Base-by-base conservation (phyloP, 2,888 invertebrate genomes). In the Agonopterix arenella region DNA sequence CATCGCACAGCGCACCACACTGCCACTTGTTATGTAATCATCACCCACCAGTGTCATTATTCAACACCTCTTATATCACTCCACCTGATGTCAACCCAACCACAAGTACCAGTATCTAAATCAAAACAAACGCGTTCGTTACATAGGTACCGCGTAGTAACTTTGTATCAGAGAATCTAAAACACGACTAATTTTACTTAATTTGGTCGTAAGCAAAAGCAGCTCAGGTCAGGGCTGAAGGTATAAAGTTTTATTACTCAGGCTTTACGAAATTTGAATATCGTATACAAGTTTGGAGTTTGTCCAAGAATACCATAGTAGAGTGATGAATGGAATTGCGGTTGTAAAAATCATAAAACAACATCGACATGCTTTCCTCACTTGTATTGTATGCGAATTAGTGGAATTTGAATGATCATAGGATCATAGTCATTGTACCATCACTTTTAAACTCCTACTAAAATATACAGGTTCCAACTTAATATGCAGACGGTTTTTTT, bases 21-120 rank as follows among this genome's bases (percentile, higher is more conserved):
- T 28, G 28, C 28, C 28, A 28, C 56, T 72, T 58, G 69, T 83
- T 84, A 83, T 78, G 77, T 80, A 84, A 84, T 72, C 73, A 68
- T 73, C 71, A 71, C 69, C 72, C 72, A 71, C 69, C 62, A 61
- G 64, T 64, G 58, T 63, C 65, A 69, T 73, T 74, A 75, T 72
- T 68, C 67, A 69, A 68, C 69, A 68, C 57, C 64, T 63, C 68
- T 73, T 73, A 67, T 70, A 66, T 70, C 65, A 72, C 67, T 60
- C 56, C 60, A 64, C 66, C 64, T 67, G 60, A 28, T 28, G 28
- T 28, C 28, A 28, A 28, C 28, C 56, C 58, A 53, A 59, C 52
- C 48, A 41, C 47, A 47, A 44, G 50, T 40, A 45, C 48, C 47
- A 28, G 28, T 37, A 48, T 48, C 45, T 47, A 48, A 50, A 38